phyloP scores from a whole-genome alignment of 35 echinoderm and acorn worm genomes.

The Amphiura filiformis region DNA sequence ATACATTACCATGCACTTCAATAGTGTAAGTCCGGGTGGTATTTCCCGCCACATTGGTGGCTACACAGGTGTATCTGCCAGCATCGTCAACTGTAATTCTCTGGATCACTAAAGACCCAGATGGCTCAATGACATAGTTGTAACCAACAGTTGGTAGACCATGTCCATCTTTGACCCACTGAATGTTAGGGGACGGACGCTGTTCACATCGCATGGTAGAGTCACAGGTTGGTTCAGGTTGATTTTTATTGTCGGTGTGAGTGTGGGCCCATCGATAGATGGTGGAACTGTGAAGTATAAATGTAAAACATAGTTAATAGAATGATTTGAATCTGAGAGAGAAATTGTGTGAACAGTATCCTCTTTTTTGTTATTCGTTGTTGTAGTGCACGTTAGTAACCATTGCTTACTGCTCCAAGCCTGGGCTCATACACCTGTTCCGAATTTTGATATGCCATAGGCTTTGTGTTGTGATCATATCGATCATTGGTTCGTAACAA shows the following conservation, averaged over 20 bases:
- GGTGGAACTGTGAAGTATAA: constrained; percentile 67
- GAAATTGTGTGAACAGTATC: neutral
- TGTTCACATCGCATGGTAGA: constrained; percentile 57
- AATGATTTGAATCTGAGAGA: neutral
- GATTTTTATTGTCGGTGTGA: constrained; percentile 37
- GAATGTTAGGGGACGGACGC: constrained; percentile 60
- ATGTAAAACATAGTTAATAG: neutral
- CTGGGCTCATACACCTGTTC: too few species aligned
- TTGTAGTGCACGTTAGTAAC: too few species aligned
- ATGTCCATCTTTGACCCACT: constrained; percentile 65
- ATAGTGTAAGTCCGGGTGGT: constrained; percentile 53
- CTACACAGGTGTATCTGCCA: constrained; percentile 69
- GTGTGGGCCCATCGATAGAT: constrained; percentile 28
- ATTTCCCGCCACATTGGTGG: constrained; percentile 80
- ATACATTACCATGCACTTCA: constrained; percentile 56
- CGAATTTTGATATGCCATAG: too few species aligned
- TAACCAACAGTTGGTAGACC: constrained; percentile 18
- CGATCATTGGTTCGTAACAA: too few species aligned
- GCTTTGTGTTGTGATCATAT: too few species aligned
- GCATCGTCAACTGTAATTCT: constrained; percentile 41
- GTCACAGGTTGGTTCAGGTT: constrained; percentile 44
- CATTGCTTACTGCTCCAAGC: too few species aligned
- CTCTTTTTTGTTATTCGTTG: too few species aligned
- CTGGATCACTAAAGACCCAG: constrained; percentile 54
- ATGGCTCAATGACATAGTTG: constrained; percentile 47